Evolutionary conservation across 2,797 vertebrate species (phyloP).

Genomic region (Sebastes ruberrimus): DNA sequence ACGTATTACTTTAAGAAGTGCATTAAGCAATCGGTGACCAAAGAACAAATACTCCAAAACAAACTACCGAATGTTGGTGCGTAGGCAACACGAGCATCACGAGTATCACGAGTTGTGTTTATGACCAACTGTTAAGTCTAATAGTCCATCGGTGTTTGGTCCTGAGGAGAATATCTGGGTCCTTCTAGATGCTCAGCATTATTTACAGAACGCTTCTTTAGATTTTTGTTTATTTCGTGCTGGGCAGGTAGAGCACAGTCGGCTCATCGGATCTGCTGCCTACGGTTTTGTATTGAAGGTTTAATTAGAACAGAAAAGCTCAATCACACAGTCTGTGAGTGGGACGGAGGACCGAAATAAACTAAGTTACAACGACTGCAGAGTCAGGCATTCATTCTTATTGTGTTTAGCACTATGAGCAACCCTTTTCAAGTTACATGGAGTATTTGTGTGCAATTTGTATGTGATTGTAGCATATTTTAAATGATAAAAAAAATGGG

Average conservation of each 20-base stretch:
- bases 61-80: background rate
- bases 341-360: conserved; percentile 35
- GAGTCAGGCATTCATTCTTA: background rate
- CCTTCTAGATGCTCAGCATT: background rate
- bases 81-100: background rate
- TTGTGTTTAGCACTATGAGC: background rate
- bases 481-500: background rate
- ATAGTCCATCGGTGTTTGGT: background rate
- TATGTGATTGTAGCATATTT: background rate
- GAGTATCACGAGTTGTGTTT: background rate
- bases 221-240: background rate
- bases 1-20: background rate
- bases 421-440: background rate
- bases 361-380: conserved; percentile 19
- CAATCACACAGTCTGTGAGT: background rate
- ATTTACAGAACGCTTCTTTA: conserved; percentile 5
- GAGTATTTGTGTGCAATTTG: background rate
- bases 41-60: background rate
- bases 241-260: background rate
- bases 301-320: conserved; percentile 40
- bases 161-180: background rate
- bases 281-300: conserved; percentile 4
- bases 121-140: background rate
- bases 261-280: conserved; percentile 2
- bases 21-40: background rate